Base-by-base conservation (phyloP, 2,888 invertebrate species). In the Acronicta alni region DNA sequence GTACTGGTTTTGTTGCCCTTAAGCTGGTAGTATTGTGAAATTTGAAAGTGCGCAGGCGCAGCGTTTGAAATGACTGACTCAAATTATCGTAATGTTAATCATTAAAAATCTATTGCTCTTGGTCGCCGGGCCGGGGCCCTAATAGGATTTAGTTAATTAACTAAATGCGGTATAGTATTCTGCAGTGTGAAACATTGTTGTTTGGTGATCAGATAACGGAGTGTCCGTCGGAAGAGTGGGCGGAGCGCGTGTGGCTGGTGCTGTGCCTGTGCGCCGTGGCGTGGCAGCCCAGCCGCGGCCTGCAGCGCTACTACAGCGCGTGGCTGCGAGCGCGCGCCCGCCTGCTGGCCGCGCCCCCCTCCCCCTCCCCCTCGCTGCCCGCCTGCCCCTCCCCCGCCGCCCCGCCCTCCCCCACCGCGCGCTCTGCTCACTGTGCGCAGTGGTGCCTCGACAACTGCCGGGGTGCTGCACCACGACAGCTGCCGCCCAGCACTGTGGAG, bases 401-500 rank as follows among this genome's bases (percentile, higher is more conserved):
- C 12, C 71, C 84, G 37, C 84, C 87, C 0, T n/a, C 66, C 0
- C 54, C 81, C 12, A 68, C 83, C n/a, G 85, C 88, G 0, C 80
- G 93, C 26, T 85, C 91, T 44, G 89, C 91, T n/a, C 98, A 98
- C 87, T 98, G 98, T 84, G 98, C 98, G 10, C 97, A 98, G 88
- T 98, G 98, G 97, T 98, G 98, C 85, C 95, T 98, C 53, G 98
- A 98, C 84, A 98, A 99, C 93, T 97, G 98, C 79, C 96, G 98
- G 71, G 97, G 97, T 67, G 97, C 97, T 5, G 97, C 98, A 87
- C 97, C 97, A 1, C 89, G 99, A 39, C 96, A 97, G 72, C 96
- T 97, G 88, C 97, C 98, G 39, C 99, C 99, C 0, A 98, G 98
- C 37, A 97, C 98, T 37, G 98, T 98, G 3, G 99, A 99, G 95